Conservation (phyloP, 2,113 vertebrate species). For the Typhlomys cinereus region DNA sequence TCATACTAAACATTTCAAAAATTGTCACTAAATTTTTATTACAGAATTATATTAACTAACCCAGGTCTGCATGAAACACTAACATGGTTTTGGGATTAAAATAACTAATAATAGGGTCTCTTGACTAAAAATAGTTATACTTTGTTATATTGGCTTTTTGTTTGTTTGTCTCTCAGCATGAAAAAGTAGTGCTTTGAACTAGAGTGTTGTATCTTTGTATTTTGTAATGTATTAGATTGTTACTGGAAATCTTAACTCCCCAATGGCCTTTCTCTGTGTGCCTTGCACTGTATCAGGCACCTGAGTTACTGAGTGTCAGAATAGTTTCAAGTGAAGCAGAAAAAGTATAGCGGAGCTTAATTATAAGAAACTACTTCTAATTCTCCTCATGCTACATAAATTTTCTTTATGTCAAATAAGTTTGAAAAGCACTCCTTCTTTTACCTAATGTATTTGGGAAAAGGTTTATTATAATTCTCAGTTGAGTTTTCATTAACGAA, state of each 20-base stretch:
- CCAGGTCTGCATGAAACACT: conserved; percentile 90
- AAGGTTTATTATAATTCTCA: conserved; percentile 47
- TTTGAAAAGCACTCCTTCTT: conserved; percentile 62
- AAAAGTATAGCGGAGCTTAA: conserved; percentile 74
- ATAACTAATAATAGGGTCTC: conserved; percentile 85
- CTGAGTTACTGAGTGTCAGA: conserved; percentile 50
- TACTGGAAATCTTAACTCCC: conserved; percentile 73
- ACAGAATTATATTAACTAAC: conserved; percentile 86
- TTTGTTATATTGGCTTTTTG: conserved; percentile 83
- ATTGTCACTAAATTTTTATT: conserved; percentile 84
- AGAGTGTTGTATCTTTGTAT: conserved; percentile 85
- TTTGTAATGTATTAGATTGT: conserved; percentile 85
- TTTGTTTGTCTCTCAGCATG: conserved; percentile 88
- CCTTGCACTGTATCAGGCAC: conserved; percentile 46
- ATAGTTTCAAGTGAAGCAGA: conserved; percentile 75
- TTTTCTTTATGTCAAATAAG: conserved; percentile 57
- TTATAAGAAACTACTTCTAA: conserved; percentile 60
- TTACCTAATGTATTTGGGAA: conserved; percentile 45
- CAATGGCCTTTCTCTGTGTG: conserved; percentile 27
- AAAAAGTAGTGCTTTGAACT: conserved; percentile 83
- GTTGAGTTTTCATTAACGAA: conserved; percentile 38
- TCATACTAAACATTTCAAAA: conserved; percentile 89
- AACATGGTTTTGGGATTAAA: conserved; percentile 88
- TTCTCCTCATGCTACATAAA: conserved; percentile 44
- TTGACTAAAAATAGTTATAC: conserved; percentile 83